phyloP scores from a whole-genome alignment of 30 jellyfish, hydroid and myxozoan genomes.

The Mastigias papua region DNA sequence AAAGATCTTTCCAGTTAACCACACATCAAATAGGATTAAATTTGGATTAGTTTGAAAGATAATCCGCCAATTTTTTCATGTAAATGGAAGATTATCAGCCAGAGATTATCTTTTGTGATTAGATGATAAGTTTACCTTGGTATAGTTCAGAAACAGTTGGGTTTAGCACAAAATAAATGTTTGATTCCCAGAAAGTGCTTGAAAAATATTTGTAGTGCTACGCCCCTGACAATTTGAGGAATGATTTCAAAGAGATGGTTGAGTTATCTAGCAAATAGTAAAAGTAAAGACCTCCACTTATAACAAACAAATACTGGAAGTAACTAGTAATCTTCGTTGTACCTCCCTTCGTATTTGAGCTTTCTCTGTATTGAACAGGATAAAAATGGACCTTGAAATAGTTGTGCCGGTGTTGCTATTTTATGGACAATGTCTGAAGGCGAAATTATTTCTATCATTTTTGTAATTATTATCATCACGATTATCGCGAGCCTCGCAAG shows the following conservation, averaged over 20 bases:
- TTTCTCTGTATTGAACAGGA: too few relatives aligned
- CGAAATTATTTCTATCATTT: too few relatives aligned
- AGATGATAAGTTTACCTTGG: not conserved
- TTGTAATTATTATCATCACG: too few relatives aligned
- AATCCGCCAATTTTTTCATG: not conserved
- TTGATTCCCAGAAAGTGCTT: not conserved
- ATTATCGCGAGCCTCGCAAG: too few relatives aligned
- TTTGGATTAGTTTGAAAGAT: slow-evolving; percentile 14
- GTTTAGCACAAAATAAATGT: not conserved
- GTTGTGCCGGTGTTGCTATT: too few relatives aligned
- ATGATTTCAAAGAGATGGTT: not conserved
- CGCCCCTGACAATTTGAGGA: too few relatives aligned
- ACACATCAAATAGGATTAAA: not conserved
- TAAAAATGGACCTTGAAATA: too few relatives aligned
- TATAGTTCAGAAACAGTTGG: not conserved
- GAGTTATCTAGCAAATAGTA: not conserved
- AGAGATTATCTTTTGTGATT: not conserved
- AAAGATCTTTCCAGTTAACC: not conserved
- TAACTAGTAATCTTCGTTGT: not conserved
- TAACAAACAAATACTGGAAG: not conserved
- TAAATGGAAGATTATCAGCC: not conserved
- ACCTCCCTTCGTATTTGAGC: too few relatives aligned
- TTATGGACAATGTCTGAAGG: too few relatives aligned
- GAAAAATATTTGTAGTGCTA: not conserved
- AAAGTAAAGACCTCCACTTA: not conserved